Base-by-base conservation (phyloP, 2,113 vertebrate genomes). In the Panthera uncia region DNA sequence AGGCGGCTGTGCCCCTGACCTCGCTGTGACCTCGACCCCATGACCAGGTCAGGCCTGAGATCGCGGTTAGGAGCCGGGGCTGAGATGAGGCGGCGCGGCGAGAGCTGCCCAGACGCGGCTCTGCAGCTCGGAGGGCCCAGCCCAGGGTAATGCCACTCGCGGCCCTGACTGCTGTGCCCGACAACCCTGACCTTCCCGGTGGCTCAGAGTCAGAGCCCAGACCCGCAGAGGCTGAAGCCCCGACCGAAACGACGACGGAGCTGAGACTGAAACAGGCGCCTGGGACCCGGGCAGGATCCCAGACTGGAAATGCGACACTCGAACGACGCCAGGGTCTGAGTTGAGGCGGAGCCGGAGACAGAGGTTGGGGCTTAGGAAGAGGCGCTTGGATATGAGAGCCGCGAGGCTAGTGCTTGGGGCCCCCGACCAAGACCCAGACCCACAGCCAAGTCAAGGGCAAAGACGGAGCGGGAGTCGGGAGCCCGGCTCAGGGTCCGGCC, bases 1-100 rank as follows among this genome's bases (percentile, higher is more conserved):
- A 1, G 19, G 25, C 23, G 0, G 0, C 31, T 18, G 71, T 2
- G 41, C 50, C 80, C 66, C 50, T 80, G 84, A 89, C 95, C 94
- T 85, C 52, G 5, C 80, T 16, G 45, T 90, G 92, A 97, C 97
- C 94, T 96, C 11, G 65, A 94, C 89, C 86, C 33, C 65, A 16
- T 48, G 76, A 94, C 96, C 36, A 0, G 52, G 93, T 71, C 93
- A 93, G 71, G n/a, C 55, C 18, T 0, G 3, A 21, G 18, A 45
- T 1, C 2, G 0, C 0, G 8, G 13, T 36, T 38, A 69, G 69
- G 57, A 96, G 38, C 5, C 1, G 48, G 7, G 4, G n/a, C 10
- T 2, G 18, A 36, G 74, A 65, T 8, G 1, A 1, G 2, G 48
- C 1, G 4, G 55, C 25, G 15, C 4, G 3, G 36, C 5, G 0